Evolutionary conservation across 2,113 vertebrate genomes (phyloP), one percentile per base, ranked within the genome.

Genomic region (Callionymus lyra): DNA sequence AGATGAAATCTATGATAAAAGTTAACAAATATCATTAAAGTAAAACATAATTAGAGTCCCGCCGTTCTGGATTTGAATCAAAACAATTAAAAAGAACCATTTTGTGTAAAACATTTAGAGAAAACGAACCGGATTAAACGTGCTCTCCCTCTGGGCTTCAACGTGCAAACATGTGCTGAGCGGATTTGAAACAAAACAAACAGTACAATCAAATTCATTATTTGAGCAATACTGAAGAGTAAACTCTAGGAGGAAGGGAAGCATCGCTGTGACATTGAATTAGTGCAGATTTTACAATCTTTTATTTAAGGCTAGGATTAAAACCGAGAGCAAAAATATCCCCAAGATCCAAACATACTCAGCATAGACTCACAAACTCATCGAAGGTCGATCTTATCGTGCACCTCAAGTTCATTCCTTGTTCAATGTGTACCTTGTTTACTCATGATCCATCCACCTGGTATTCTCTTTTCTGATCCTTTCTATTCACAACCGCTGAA

Each of bases 161-260:
- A n/a, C 9, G 11, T 17, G 9, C 39, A 58, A 43, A 45, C 53
- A 54, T 32, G n/a, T n/a, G 21, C 41, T 12, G 11, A 41, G 40
- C 41, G 34, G 18, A 66, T 56, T 17, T 40, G 16, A 35, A 53
- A 34, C 13, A n/a, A 13, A 47, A 41, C 44, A 52, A 56, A 69
- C 15, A 50, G 12, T 59, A 49, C 44, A 44, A 44, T 21, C 41
- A 46, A 56, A 32, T 0, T 4, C 33, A 31, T 63, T 34, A 51
- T 55, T 48, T 52, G 36, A 16, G n/a, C 27, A 16, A 10, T 16
- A 35, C 37, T 27, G 16, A 36, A 55, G 47, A 58, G 42, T 8
- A 35, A 46, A 31, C 34, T 50, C 10, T 6, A 14, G 1, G 6
- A 39, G 32, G 44, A 44, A 41, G 16, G 40, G 31, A 39, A 38